These are phyloP conservation scores for Porphyrio hochstetteri DNA, from an alignment of 2,113 vertebrate genomes.

Conservation along the genomic window DNA sequence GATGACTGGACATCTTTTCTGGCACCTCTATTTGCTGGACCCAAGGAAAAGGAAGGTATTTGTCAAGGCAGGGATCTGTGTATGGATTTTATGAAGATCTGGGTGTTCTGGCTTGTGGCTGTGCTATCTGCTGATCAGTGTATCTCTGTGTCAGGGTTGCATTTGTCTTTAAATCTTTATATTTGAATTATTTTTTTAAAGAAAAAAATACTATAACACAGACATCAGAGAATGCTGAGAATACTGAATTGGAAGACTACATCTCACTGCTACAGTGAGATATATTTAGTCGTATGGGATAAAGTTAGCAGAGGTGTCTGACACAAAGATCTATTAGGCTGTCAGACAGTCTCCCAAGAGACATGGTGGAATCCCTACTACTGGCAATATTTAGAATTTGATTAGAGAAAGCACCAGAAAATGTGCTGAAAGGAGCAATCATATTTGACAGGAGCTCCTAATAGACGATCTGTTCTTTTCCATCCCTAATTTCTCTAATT, in stretches of 20 bases:
- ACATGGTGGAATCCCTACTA: constrained; percentile 21
- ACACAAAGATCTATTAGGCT: constrained; percentile 38
- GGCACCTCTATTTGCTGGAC: background rate
- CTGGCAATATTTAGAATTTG: constrained; percentile 35
- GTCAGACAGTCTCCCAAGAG: constrained; percentile 24
- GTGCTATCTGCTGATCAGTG: background rate
- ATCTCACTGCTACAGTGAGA: background rate
- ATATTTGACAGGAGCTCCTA: constrained; percentile 6
- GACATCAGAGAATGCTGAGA: background rate
- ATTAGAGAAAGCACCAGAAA: constrained; percentile 38
- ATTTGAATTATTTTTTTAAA: background rate
- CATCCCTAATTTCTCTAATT: constrained; percentile 7
- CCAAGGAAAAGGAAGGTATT: background rate
- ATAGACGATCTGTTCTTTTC: constrained; percentile 9
- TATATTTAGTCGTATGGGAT: background rate
- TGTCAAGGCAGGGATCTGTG: background rate
- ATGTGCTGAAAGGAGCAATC: constrained; percentile 21
- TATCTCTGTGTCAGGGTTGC: background rate
- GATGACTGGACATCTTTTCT: background rate
- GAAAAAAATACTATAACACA: background rate
- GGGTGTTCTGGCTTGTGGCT: background rate
- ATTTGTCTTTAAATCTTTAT: background rate
- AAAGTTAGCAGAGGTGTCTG: constrained; percentile 33
- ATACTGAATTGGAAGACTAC: background rate
- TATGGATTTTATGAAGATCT: background rate